phyloP scores from a whole-genome alignment of 1,140 invertebrate species.

The Lepidurus apus region DNA sequence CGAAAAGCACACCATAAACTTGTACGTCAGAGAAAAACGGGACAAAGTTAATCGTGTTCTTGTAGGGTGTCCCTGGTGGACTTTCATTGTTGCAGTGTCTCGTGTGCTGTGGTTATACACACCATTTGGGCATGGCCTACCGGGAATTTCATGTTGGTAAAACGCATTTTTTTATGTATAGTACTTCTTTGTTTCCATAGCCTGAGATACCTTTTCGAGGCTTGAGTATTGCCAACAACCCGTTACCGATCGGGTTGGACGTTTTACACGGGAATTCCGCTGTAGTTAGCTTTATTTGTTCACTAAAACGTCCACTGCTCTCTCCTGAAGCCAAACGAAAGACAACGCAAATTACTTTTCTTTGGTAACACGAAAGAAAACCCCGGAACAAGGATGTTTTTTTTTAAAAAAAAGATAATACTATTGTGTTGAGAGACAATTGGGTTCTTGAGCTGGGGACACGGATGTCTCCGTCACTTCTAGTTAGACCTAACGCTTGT shows the following conservation, averaged over 20 bases:
- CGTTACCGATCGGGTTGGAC: background rate
- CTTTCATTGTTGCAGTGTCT: too few species aligned
- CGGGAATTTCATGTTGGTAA: too few species aligned
- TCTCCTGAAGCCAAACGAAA: background rate
- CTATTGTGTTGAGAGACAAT: constrained; percentile 9
- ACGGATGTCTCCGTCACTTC: background rate
- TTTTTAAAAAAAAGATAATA: background rate
- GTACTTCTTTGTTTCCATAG: too few species aligned
- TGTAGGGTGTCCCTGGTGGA: too few species aligned
- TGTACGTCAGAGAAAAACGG: too few species aligned
- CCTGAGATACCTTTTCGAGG: too few species aligned
- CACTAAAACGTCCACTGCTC: background rate
- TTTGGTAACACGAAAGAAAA: background rate
- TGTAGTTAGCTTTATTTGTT: constrained; percentile 11
- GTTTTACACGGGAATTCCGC: background rate
- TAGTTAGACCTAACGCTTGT: background rate
- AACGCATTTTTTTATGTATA: too few species aligned
- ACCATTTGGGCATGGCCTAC: too few species aligned
- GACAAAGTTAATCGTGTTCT: too few species aligned
- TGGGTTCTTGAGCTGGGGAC: background rate
- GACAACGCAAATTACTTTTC: background rate
- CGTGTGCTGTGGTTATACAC: too few species aligned
- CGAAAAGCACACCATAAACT: too few species aligned
- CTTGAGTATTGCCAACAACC: too few species aligned
- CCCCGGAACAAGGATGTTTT: background rate